Conservation (phyloP, 2,113 vertebrate species). For the Physeter macrocephalus region DNA sequence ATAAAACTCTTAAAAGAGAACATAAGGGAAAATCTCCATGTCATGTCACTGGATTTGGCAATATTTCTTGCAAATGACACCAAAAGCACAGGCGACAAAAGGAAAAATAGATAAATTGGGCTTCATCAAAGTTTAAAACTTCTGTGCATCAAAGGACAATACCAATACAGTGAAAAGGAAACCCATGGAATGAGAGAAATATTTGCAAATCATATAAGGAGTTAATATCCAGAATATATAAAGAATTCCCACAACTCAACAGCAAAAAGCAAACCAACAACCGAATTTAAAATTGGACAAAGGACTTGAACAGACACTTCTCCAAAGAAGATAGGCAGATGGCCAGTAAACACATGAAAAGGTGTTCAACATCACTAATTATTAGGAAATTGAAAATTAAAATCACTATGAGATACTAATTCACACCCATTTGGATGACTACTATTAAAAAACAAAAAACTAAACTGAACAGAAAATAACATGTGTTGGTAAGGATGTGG, state of each 20-base stretch:
- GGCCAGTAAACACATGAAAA: not conserved
- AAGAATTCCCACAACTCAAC: not conserved
- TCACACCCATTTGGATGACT: not conserved
- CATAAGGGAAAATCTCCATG: not conserved
- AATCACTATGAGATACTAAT: not conserved
- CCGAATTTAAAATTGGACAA: not conserved
- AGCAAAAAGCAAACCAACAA: not conserved
- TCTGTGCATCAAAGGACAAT: not conserved
- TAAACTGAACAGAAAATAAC: not conserved
- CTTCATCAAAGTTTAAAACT: not conserved
- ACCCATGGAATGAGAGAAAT: not conserved
- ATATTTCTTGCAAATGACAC: not conserved
- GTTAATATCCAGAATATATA: not conserved
- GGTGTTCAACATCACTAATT: not conserved
- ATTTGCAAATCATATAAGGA: not conserved
- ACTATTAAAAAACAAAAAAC: not conserved
- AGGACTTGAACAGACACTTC: not conserved
- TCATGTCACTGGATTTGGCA: not conserved
- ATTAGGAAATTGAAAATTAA: not conserved
- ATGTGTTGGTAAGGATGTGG: not conserved
- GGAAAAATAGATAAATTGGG: not conserved
- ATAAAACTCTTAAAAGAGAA: slow-evolving; percentile 16
- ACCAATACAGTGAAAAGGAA: not conserved
- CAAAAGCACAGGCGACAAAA: not conserved
- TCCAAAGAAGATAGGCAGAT: not conserved